Percentiles rank a stretch among this genome's conserved stretches.
Conservation (phyloP, 2,113 vertebrate species). For the Nannobrachium achirus region DNA sequence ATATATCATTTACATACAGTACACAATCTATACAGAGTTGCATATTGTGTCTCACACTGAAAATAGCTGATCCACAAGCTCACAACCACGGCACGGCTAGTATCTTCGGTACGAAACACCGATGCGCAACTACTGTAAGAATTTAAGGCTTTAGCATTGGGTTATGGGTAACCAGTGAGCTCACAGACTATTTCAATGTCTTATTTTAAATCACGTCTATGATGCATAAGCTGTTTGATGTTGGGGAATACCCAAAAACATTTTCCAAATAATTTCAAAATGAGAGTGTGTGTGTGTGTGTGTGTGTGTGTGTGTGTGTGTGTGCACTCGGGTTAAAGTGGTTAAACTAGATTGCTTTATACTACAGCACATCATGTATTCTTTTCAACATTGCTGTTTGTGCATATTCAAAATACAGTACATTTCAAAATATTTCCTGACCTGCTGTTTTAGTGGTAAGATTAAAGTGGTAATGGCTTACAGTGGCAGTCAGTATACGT, state of each 20-base stretch:
- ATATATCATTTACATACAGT: conserved; percentile 15
- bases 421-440: conserved; percentile 5
- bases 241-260: no score
- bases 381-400: neutral
- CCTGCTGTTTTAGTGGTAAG: conserved; percentile 29
- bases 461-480: conserved; percentile 41
- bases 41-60: no score
- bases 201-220: neutral
- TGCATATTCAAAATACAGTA: conserved; percentile 17
- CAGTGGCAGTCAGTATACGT: conserved; percentile 28
- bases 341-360: conserved; percentile 17
- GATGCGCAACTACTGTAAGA: no score
- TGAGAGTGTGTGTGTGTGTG: no score
- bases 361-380: conserved; percentile 3
- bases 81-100: no score
- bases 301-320: no score
- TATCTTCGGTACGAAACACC: no score
- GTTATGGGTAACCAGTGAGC: conserved; percentile 11
- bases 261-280: no score
- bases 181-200: neutral
- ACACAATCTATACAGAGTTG: neutral
- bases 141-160: conserved; percentile 1
- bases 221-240: no score
- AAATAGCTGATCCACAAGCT: no score
- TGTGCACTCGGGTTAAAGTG: no score